Evolutionary conservation across 2,797 vertebrate genomes (phyloP).

Genomic region (Kryptopterus vitreolus): DNA sequence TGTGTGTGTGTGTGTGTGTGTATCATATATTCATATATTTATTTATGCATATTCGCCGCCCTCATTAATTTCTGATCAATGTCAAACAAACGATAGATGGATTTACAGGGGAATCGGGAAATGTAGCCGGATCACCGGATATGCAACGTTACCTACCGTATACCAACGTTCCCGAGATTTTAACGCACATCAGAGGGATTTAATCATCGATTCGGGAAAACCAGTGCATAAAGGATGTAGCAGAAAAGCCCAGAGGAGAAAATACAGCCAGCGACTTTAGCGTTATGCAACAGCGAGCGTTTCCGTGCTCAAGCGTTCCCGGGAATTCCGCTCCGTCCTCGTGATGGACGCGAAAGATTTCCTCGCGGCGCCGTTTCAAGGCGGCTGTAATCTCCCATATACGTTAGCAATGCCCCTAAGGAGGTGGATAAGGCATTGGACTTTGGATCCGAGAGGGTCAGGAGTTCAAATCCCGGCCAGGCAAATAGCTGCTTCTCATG

Average conservation of each 20-base stretch:
- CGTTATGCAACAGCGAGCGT: slow-evolving; percentile 6
- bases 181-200: slow-evolving; percentile 26
- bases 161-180: not conserved
- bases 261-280: too few relatives aligned
- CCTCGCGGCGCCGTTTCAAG: too few relatives aligned
- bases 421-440: too few relatives aligned
- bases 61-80: slow-evolving; percentile 4
- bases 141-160: slow-evolving; percentile 33
- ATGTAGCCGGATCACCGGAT: slow-evolving; percentile 14
- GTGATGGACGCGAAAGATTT: too few relatives aligned
- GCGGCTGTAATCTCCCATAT: too few relatives aligned
- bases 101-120: not conserved
- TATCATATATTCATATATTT: slow-evolving; percentile 23
- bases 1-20: slow-evolving; percentile 25
- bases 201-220: slow-evolving; percentile 19
- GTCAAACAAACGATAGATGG: not conserved
- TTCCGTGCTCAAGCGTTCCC: not conserved
- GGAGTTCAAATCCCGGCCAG: too few relatives aligned
- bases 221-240: slow-evolving; percentile 25
- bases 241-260: too few relatives aligned
- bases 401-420: too few relatives aligned
- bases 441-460: too few relatives aligned
- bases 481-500: too few relatives aligned
- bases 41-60: slow-evolving; percentile 19
- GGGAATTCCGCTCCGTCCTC: too few relatives aligned